Conservation (phyloP, 2,113 vertebrate genomes). For the Corythaixoides concolor region DNA sequence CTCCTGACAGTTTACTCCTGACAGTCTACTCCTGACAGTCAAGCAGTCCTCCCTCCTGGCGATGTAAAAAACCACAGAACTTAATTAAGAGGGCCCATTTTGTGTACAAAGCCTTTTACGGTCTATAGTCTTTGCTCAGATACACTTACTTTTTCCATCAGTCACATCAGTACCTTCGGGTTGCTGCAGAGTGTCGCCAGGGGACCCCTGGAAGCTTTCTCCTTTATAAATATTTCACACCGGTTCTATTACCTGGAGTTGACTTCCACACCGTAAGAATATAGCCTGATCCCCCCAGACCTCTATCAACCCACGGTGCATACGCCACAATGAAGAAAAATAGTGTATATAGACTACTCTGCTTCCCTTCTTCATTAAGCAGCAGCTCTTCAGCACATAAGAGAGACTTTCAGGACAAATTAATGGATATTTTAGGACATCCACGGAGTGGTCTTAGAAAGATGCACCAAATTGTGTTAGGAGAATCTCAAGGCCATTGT, state of each 20-base stretch:
- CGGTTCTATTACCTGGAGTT: conserved; percentile 31
- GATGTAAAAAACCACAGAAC: neutral
- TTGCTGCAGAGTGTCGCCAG: neutral
- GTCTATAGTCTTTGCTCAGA: conserved; percentile 15
- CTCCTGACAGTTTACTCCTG: neutral
- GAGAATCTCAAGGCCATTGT: neutral
- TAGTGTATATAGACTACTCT: neutral
- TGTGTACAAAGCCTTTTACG: conserved; percentile 27
- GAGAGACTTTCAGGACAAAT: neutral
- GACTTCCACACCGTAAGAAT: neutral
- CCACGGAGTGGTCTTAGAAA: neutral
- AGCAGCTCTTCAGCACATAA: neutral
- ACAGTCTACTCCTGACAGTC: neutral
- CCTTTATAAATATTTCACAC: conserved; percentile 52
- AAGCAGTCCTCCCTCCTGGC: neutral
- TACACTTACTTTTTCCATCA: conserved; percentile 53
- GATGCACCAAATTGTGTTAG: neutral
- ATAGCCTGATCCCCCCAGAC: conserved; percentile 53
- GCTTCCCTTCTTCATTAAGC: neutral
- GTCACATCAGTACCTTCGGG: neutral
- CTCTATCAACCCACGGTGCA: neutral
- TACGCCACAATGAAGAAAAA: conserved; percentile 15
- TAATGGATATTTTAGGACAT: neutral
- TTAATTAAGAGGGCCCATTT: conserved; percentile 50
- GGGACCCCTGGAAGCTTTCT: conserved; percentile 44